phyloP scores from a whole-genome alignment of 2,888 invertebrate species.

The Blastobasis lacticolella region DNA sequence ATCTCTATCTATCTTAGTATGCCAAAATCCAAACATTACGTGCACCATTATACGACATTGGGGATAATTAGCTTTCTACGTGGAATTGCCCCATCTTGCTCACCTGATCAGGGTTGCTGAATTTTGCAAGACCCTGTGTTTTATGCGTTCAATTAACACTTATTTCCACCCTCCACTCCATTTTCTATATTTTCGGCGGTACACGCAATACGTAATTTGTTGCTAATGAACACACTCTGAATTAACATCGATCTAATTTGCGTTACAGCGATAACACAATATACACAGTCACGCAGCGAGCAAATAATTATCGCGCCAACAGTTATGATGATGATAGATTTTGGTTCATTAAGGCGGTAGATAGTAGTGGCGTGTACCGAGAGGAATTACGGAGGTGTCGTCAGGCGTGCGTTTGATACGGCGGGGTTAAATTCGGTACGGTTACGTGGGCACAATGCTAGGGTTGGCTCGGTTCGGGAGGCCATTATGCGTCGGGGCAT shows the following conservation, averaged over 20 bases:
- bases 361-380: constrained; percentile 6
- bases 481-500: constrained; percentile 43
- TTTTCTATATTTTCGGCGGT: background rate
- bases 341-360: constrained; percentile 30
- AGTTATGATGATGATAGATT: background rate
- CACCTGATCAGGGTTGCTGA: constrained; percentile 20
- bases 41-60: too few relatives aligned
- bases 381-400: constrained; percentile 29
- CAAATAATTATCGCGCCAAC: background rate
- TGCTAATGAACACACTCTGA: too few relatives aligned
- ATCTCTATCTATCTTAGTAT: too few relatives aligned
- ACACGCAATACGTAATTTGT: too few relatives aligned
- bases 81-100: constrained; percentile 9
- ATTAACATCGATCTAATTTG: too few relatives aligned
- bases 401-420: constrained; percentile 31
- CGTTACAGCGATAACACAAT: too few relatives aligned
- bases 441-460: constrained; percentile 17
- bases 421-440: constrained; percentile 23
- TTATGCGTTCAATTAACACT: constrained; percentile 32
- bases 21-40: too few relatives aligned
- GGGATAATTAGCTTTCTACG: too few relatives aligned
- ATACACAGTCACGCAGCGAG: background rate
- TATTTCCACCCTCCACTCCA: background rate
- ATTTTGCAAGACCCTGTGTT: constrained; percentile 31
- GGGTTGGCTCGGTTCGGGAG: constrained; percentile 22